Conservation (phyloP, 2,113 vertebrate genomes). For the Sander lucioperca region DNA sequence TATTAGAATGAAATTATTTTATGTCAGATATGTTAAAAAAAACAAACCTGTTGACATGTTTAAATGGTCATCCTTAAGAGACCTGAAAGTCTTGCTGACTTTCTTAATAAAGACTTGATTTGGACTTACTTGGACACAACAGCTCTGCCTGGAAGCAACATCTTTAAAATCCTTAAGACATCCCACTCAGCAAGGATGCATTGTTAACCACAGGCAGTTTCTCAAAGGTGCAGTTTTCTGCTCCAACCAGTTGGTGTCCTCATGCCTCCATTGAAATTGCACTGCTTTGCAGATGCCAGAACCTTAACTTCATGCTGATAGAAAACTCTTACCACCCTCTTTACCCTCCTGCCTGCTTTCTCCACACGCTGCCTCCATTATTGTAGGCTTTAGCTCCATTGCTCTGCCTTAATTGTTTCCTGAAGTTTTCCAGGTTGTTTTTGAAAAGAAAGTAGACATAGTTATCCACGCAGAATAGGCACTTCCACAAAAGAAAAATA, state of each 20-base stretch:
- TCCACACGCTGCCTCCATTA: slow-evolving; percentile 73
- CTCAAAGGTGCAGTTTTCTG: slow-evolving; percentile 56
- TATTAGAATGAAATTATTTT: not conserved
- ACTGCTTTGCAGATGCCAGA: not conserved
- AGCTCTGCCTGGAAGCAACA: not conserved
- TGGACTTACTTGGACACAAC: not conserved
- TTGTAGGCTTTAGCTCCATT: slow-evolving; percentile 75
- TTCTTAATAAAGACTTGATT: not conserved
- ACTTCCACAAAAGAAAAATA: not conserved
- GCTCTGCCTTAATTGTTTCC: slow-evolving; percentile 79
- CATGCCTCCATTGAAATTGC: slow-evolving; percentile 79
- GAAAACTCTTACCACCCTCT: slow-evolving; percentile 33
- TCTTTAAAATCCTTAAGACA: slow-evolving; percentile 10
- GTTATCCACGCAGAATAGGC: slow-evolving; percentile 22
- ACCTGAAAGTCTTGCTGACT: not conserved
- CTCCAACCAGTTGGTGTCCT: slow-evolving; percentile 90
- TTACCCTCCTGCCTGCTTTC: slow-evolving; percentile 40
- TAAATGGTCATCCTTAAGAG: not conserved
- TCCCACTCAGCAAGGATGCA: not conserved
- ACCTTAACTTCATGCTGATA: slow-evolving; percentile 47
- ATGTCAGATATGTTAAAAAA: not conserved
- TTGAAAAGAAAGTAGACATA: slow-evolving; percentile 46
- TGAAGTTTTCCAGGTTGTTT: slow-evolving; percentile 72
- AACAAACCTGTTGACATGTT: not conserved
- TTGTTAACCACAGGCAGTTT: slow-evolving; percentile 1